A percentile compares a stretch with the other conserved stretches of the same genome.
Conservation (phyloP, 2,797 vertebrate genomes). For the Scolopax bukidnonensis region DNA sequence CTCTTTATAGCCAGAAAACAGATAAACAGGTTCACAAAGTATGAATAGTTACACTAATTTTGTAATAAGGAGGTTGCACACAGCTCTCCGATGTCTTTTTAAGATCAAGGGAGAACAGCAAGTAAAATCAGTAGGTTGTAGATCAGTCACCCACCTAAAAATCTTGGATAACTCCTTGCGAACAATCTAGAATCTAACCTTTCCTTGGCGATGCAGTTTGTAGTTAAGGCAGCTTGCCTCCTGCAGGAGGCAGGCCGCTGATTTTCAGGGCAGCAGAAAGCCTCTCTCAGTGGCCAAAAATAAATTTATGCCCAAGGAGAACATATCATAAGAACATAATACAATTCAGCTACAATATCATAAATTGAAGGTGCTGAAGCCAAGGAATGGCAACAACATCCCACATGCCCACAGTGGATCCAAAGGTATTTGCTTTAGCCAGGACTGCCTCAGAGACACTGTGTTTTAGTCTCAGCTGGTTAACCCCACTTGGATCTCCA, state of each 20-base stretch:
- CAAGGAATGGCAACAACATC: background rate
- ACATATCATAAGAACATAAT: fast-evolving
- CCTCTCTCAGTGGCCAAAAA: background rate
- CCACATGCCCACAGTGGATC: fast-evolving
- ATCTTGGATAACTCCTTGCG: background rate
- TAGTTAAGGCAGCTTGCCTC: background rate
- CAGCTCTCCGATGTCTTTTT: background rate
- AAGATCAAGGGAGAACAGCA: background rate
- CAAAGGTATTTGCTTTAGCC: background rate
- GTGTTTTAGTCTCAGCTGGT: background rate
- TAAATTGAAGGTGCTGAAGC: background rate
- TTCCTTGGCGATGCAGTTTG: background rate
- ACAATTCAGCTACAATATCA: background rate
- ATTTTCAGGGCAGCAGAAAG: background rate
- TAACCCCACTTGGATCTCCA: background rate
- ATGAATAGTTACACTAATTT: background rate
- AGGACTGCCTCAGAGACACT: background rate
- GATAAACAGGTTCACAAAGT: background rate
- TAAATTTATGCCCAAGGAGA: background rate
- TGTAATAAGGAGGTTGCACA: background rate
- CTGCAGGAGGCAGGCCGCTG: background rate
- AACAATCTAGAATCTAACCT: background rate
- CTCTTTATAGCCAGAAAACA: background rate
- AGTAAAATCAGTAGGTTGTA: background rate
- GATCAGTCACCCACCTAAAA: background rate